Percentiles rank a stretch among this genome's conserved stretches.
phyloP scores from a whole-genome alignment of 2,888 invertebrate species.

The Agonopterix heracliana region DNA sequence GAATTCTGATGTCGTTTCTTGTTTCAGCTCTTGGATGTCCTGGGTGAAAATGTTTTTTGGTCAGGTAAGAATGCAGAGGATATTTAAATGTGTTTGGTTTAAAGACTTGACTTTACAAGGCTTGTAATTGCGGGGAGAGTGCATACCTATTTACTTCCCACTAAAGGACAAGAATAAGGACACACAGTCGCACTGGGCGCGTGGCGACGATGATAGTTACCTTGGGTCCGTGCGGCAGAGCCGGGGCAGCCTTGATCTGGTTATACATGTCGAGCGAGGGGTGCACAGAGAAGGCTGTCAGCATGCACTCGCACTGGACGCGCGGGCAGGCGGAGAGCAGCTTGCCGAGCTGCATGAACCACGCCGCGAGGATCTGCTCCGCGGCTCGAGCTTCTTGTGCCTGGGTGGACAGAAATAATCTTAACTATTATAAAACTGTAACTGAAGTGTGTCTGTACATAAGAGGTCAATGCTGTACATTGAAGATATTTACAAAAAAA shows the following conservation, averaged over 20 bases:
- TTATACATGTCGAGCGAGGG: slow-evolving; percentile 79
- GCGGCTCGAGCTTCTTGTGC: slow-evolving; percentile 74
- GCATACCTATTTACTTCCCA: too few species aligned
- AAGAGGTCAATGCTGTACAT: too few species aligned
- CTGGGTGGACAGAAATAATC: slow-evolving; percentile 38
- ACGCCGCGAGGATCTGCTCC: slow-evolving; percentile 70
- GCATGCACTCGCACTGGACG: slow-evolving; percentile 81
- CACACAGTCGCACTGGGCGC: too few species aligned
- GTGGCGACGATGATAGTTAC: not conserved
- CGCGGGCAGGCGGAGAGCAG: slow-evolving; percentile 76
- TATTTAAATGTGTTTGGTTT: not conserved
- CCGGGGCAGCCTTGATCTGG: slow-evolving; percentile 62
- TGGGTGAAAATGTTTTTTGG: not conserved
- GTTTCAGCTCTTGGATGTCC: slow-evolving; percentile 28
- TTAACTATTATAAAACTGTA: too few species aligned
- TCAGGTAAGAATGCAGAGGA: not conserved
- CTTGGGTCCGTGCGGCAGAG: slow-evolving; percentile 4
- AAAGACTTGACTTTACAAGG: too few species aligned
- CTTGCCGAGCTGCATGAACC: slow-evolving; percentile 80
- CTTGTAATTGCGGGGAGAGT: too few species aligned
- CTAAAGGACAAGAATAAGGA: too few species aligned
- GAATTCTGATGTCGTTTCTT: slow-evolving; percentile 44
- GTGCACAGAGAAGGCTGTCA: slow-evolving; percentile 85
- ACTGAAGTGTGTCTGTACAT: too few species aligned
- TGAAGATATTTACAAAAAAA: too few species aligned